Evolutionary conservation across 2,113 vertebrate species (phyloP), one percentile per base, ranked within the genome.

Genomic region (Rostratula benghalensis): DNA sequence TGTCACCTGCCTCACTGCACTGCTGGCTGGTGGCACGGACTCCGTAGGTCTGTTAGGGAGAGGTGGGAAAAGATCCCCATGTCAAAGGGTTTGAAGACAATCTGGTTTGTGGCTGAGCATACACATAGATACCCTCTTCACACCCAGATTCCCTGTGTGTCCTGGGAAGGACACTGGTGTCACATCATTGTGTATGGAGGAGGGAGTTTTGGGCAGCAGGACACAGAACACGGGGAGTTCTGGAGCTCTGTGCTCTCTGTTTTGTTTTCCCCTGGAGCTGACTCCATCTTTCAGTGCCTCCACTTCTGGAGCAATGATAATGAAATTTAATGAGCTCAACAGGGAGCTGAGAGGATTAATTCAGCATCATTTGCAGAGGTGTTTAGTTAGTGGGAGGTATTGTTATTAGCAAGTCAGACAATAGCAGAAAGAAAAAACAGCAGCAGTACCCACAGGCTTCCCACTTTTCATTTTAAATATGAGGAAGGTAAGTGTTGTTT

Each of bases 11-110:
- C 96, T 99, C 99, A 5, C 96, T 99, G 98, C 99, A 99, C 97
- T 99, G 99, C 96, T 99, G 99, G 92, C 98, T 98, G 31, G 99
- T 99, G 60, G 99, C 99, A 89, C 99, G 98, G 77, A 98, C 98
- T 21, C 99, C 99, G 0, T 99, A 99, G 90, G 97, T 99, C 99
- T 99, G 97, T 13, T 50, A 31, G 68, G 83, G 35, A 80, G 23
- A 83, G 35, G 18, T 27, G 45, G 48, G 6, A 51, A 50, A 69
- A 75, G 45, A 27, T 3, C 9, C 23, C 21, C 7, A 1, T 3
- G 45, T 48, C 22, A 75, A 43, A 48, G 60, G 45, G 25, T 2
- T 75, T 50, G 43, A 13, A 74, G 50, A 56, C 41, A 35, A 71
- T 6, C 45, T 41, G 56, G 41, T 45, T 31, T 57, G 30, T 67